These are phyloP conservation scores for Epiblema foenella DNA, from an alignment of 2,888 invertebrate genomes.

Conservation along the genomic window DNA sequence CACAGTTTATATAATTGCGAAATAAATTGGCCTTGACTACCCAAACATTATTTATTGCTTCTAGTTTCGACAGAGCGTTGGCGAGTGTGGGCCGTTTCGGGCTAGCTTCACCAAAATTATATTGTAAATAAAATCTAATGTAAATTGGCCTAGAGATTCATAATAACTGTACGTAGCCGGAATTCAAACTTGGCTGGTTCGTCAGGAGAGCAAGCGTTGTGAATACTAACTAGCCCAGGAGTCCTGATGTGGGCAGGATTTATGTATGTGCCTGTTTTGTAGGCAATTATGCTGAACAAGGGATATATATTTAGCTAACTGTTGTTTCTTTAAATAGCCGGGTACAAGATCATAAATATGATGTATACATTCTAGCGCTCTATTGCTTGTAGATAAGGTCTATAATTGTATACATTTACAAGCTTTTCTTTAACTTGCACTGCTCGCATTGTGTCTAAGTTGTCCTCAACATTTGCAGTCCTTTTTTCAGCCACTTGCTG, in stretches of 20 bases:
- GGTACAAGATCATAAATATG: too few species aligned
- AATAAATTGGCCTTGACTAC: conserved; percentile 13
- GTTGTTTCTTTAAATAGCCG: neutral
- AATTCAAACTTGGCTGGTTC: neutral
- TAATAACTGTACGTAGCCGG: neutral
- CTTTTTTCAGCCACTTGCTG: too few species aligned
- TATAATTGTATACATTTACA: too few species aligned
- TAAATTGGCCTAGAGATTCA: too few species aligned
- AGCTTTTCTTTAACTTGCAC: too few species aligned
- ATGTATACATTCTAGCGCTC: too few species aligned
- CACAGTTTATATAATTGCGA: neutral
- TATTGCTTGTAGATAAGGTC: too few species aligned
- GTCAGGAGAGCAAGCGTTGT: neutral
- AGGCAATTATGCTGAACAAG: neutral
- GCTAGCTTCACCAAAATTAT: neutral
- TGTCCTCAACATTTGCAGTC: too few species aligned
- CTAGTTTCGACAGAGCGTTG: conserved; percentile 47
- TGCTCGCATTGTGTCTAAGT: too few species aligned
- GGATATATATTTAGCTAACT: neutral
- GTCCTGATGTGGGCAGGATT: conserved; percentile 1
- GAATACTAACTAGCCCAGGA: conserved; percentile 32
- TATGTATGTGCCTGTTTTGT: conserved; percentile 6
- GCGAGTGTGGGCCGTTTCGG: conserved; percentile 51
- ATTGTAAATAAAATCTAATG: too few species aligned
- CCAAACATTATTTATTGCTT: conserved; percentile 19